Evolutionary conservation across 1,140 invertebrate genomes (phyloP).

Genomic region (Propsilocerus akamusi): DNA sequence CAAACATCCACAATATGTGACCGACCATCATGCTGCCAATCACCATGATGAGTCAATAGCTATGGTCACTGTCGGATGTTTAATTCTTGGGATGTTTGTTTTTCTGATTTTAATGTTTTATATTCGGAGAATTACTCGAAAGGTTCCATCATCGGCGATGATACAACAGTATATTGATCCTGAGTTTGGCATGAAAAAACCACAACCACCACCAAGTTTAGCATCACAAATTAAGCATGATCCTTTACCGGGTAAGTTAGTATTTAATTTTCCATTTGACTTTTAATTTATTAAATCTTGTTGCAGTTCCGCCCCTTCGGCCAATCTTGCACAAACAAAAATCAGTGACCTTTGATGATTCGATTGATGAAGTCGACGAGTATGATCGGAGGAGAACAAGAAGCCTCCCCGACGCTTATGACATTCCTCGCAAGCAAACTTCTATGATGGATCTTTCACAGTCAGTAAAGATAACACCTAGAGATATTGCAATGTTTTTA

Average conservation of each 20-base stretch:
- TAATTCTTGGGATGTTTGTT: neutral
- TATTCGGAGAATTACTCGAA: neutral
- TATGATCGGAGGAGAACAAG: neutral
- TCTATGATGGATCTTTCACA: neutral
- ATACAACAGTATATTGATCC: neutral
- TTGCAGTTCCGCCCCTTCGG: neutral
- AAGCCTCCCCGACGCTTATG: neutral
- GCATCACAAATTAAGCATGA: neutral
- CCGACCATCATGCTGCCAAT: neutral
- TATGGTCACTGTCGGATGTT: neutral
- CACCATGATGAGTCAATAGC: neutral
- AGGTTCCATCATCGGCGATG: no score
- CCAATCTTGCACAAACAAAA: neutral
- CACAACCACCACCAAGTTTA: neutral
- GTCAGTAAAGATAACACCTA: neutral
- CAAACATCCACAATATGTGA: neutral
- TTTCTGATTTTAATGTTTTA: neutral
- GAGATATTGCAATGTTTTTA: neutral
- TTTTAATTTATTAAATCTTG: neutral
- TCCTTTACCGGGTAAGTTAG: neutral
- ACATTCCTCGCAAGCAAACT: neutral
- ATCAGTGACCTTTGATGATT: neutral
- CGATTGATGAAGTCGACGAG: neutral
- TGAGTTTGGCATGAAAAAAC: neutral
- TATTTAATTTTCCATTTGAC: neutral